Conservation (phyloP, 2,113 vertebrate species). For the Anseranas semipalmata region DNA sequence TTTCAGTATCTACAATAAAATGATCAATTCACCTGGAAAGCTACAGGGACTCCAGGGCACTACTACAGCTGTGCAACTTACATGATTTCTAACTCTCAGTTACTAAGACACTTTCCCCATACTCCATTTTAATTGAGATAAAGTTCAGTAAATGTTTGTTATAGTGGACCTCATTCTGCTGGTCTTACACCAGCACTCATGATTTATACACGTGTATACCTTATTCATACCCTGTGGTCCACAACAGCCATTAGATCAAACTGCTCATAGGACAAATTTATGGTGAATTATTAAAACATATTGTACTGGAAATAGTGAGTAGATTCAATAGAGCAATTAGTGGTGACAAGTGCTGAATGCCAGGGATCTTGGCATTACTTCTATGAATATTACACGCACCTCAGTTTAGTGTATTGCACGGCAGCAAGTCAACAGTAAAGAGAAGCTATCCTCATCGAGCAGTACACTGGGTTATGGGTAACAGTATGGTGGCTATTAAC, state of each 20-base stretch:
- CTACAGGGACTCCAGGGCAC: not conserved
- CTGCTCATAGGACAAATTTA: not conserved
- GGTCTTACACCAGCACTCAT: not conserved
- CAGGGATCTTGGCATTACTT: not conserved
- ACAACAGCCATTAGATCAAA: not conserved
- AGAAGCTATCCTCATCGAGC: not conserved
- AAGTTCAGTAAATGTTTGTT: not conserved
- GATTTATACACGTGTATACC: not conserved
- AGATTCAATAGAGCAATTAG: not conserved
- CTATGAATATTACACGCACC: too few species aligned
- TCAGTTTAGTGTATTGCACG: not conserved
- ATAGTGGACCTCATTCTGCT: not conserved
- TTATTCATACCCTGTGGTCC: not conserved
- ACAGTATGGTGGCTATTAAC: not conserved
- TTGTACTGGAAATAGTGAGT: not conserved
- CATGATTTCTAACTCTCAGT: not conserved
- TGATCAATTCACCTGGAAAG: not conserved
- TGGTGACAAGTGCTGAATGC: not conserved
- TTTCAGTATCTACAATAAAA: not conserved
- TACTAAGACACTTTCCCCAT: not conserved
- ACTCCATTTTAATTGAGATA: not conserved
- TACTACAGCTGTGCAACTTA: accelerated
- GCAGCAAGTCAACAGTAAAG: not conserved
- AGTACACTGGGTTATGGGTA: not conserved
- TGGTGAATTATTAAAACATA: not conserved